Percentiles rank a stretch among this genome's conserved stretches.
phyloP scores from a whole-genome alignment of 23 tunicate genomes.

The Ciona savignyi region DNA sequence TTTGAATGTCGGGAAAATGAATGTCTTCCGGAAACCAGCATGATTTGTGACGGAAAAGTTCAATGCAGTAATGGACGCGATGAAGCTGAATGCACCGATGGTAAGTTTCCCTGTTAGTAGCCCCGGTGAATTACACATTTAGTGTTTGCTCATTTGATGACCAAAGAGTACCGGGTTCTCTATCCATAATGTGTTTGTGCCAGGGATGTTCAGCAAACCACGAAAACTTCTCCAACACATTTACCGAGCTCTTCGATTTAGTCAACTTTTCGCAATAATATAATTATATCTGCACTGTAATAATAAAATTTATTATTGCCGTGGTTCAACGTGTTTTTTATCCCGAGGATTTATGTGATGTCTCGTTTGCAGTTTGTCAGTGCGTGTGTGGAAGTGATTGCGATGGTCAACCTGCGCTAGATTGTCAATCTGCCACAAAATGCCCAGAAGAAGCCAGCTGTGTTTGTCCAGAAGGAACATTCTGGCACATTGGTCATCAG shows the following conservation, averaged over 20 bases:
- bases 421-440: constrained; percentile 17
- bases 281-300: too few species aligned
- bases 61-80: constrained; percentile 76
- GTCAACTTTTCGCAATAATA: too few species aligned
- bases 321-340: too few species aligned
- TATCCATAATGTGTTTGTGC: too few species aligned
- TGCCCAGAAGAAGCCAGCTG: constrained; percentile 14
- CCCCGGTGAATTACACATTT: too few species aligned
- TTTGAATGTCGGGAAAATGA: constrained; percentile 58
- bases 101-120: constrained; percentile 8
- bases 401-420: constrained; percentile 17
- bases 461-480: constrained; percentile 30
- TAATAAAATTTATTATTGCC: too few species aligned
- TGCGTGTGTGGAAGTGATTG: constrained; percentile 53
- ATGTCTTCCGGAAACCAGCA: constrained; percentile 38
- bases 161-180: too few species aligned
- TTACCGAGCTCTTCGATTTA: too few species aligned
- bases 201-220: too few species aligned
- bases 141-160: too few species aligned
- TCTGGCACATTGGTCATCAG: constrained; percentile 18
- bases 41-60: constrained; percentile 72
- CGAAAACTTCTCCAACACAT: too few species aligned
- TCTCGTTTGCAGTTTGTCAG: constrained; percentile 16
- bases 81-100: constrained; percentile 39
- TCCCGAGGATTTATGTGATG: too few species aligned